A percentile compares a stretch with the other conserved stretches of the same genome.
phyloP scores from a whole-genome alignment of 2,797 vertebrate species.

The Anguilla anguilla region DNA sequence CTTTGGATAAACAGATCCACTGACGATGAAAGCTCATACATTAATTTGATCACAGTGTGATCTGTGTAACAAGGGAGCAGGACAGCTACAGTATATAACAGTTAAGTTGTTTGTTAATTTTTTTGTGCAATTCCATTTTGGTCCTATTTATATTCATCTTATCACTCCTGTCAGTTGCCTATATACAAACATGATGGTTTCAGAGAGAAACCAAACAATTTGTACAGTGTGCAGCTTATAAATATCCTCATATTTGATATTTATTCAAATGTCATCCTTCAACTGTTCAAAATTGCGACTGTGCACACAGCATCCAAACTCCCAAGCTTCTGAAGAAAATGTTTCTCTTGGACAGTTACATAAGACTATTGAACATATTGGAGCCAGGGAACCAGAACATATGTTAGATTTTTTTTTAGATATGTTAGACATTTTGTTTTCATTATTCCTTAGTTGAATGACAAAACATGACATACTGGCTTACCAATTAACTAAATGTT shows the following conservation, averaged over 20 bases:
- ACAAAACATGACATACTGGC: neutral
- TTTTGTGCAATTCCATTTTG: neutral
- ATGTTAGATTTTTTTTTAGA: neutral
- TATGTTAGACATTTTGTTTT: neutral
- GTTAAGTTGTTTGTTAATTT: neutral
- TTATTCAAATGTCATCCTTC: constrained; percentile 24
- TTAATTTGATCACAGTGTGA: neutral
- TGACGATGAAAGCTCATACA: neutral
- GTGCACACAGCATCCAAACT: neutral
- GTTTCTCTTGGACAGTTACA: neutral
- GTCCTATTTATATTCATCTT: neutral
- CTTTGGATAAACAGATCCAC: neutral
- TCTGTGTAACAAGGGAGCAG: neutral
- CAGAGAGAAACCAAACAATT: neutral
- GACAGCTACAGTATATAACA: neutral
- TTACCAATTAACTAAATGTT: neutral
- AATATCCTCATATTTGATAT: neutral
- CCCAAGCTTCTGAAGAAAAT: neutral
- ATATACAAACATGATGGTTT: neutral
- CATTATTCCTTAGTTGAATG: neutral
- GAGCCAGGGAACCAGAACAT: neutral
- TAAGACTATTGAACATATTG: neutral
- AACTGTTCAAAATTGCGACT: neutral
- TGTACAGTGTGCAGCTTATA: neutral
- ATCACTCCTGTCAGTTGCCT: neutral